Evolutionary conservation across 2,113 vertebrate species (phyloP).

Genomic region (Brachyistius frenatus): DNA sequence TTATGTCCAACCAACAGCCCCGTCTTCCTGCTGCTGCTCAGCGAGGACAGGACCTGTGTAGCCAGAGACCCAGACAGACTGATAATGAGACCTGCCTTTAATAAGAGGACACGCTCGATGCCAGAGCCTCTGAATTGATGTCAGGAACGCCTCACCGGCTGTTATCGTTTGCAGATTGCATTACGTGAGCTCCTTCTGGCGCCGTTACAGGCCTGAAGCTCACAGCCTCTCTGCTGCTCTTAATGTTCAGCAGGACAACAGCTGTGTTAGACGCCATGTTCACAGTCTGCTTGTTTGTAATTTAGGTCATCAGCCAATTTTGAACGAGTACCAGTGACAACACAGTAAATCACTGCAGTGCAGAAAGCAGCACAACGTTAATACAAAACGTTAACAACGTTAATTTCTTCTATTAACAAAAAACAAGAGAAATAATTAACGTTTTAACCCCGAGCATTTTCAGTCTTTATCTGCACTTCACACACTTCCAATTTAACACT

Average conservation of each 20-base stretch:
- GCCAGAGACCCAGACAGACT: conserved; percentile 7
- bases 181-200: conserved; percentile 24
- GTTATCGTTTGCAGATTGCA: conserved; percentile 20
- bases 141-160: conserved; percentile 26
- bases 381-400: too few species aligned
- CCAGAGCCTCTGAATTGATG: conserved; percentile 14
- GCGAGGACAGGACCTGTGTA: conserved; percentile 23
- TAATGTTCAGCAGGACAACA: conserved; percentile 13
- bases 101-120: conserved; percentile 14
- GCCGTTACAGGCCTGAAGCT: background rate
- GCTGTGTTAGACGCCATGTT: background rate
- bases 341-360: too few species aligned
- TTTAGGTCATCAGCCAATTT: too few species aligned
- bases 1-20: background rate
- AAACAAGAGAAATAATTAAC: too few species aligned
- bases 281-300: too few species aligned
- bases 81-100: conserved; percentile 30
- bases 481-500: too few species aligned
- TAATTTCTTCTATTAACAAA: too few species aligned
- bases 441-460: too few species aligned
- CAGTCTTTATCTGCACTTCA: too few species aligned
- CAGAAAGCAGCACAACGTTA: too few species aligned
- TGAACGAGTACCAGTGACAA: too few species aligned
- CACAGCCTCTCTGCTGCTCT: background rate
- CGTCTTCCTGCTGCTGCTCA: background rate